Evolutionary conservation across 1,140 invertebrate genomes (phyloP).

Genomic region (Lutraria rhynchaena): DNA sequence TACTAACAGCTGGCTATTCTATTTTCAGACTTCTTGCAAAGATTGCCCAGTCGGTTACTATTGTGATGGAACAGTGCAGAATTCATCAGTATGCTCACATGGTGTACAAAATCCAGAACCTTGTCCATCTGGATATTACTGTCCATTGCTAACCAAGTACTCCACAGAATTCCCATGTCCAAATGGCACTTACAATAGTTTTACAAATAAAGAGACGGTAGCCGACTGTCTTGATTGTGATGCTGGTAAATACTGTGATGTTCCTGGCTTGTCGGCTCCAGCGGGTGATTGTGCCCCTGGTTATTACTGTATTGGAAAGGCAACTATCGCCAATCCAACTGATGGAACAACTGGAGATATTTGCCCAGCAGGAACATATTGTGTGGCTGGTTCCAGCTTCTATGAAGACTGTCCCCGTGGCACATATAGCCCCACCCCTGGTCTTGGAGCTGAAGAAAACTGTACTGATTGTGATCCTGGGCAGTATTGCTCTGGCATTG

Average conservation of each 20-base stretch:
- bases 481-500: slow-evolving; percentile 72
- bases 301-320: slow-evolving; percentile 68
- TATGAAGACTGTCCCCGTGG: slow-evolving; percentile 69
- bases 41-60: slow-evolving; percentile 74
- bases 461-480: slow-evolving; percentile 73
- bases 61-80: slow-evolving; percentile 79
- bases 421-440: slow-evolving; percentile 70
- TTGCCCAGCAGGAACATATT: slow-evolving; percentile 72
- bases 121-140: slow-evolving; percentile 76
- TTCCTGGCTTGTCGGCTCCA: slow-evolving; percentile 63
- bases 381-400: slow-evolving; percentile 66
- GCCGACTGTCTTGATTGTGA: slow-evolving; percentile 72
- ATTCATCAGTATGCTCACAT: slow-evolving; percentile 74
- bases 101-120: slow-evolving; percentile 76
- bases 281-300: slow-evolving; percentile 67
- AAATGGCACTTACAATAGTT: slow-evolving; percentile 73
- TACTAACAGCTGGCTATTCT: too few relatives aligned
- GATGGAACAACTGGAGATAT: slow-evolving; percentile 72
- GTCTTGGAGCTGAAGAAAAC: slow-evolving; percentile 59
- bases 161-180: slow-evolving; percentile 74
- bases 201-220: slow-evolving; percentile 60
- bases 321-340: slow-evolving; percentile 62
- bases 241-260: slow-evolving; percentile 68
- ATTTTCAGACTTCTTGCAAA: slow-evolving; percentile 73
- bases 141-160: slow-evolving; percentile 73